Base-by-base conservation (phyloP, 64 coral and sea anemone species). In the Dendrophyllia cribrosa region DNA sequence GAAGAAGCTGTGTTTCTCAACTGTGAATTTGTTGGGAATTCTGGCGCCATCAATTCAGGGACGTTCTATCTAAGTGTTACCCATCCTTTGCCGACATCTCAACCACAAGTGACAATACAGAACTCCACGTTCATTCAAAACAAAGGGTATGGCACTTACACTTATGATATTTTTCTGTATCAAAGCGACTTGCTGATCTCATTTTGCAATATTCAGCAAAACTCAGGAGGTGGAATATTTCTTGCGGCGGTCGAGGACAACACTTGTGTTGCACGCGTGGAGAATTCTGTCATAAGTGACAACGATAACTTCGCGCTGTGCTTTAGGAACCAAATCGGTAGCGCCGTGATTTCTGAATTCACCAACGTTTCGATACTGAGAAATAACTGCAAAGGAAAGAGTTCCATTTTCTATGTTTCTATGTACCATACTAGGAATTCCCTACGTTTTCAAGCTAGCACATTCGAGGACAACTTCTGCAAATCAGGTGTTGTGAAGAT, bases 181-280 rank as follows among this genome's bases (percentile, higher is more conserved):
- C 52, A 46, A 6, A 51, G 62, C 9, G 1, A 14, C 46, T 6
- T 84, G 3, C 7, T 22, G 43, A 66, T 84, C 11, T 7, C 3
- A 14, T 84, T 17, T 9, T 67, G 80, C 21, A 84, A 22, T n/a
- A 50, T 84, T 21, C 43, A 84, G 49, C 14, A 19, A 10, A 84
- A 84, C 10, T 67, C 45, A 50, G 80, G 60, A 2, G 80, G 80
- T 9, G 80, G 80, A n/a, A 51, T 84, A 84, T 67, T 16, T n/a
- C 9, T 67, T 66, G 22, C 51, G 12, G 47, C 8, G 3, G 12
- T 44, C 7, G 55, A 3, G 16, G 7, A 58, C 19, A 22, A 34
- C 7, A 6, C 8, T 7, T n/a, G 34, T 43, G 56, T 23, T 20
- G 9, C 66, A 14, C 45, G 16, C 63, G 17, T 84, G 26, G 80